Conservation (phyloP, 2,113 vertebrate genomes). For the Xiphophorus couchianus region DNA sequence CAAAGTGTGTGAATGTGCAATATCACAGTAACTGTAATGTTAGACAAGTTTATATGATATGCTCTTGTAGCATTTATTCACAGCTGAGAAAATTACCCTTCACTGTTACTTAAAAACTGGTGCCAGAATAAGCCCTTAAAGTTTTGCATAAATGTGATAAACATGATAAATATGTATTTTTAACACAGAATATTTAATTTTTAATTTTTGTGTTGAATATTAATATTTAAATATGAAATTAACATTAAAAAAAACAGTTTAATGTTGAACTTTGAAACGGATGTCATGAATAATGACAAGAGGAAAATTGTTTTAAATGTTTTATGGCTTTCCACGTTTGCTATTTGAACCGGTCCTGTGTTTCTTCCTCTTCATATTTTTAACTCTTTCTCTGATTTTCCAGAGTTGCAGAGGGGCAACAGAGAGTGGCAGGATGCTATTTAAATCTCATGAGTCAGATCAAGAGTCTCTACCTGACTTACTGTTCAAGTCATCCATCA, state of each 20-base stretch:
- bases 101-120: neutral
- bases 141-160: no score
- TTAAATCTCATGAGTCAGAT: slow-evolving; percentile 91
- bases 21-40: neutral
- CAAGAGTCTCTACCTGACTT: slow-evolving; percentile 89
- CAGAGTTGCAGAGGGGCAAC: slow-evolving; percentile 91
- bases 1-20: neutral
- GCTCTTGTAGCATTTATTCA: no score
- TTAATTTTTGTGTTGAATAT: neutral
- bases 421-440: slow-evolving; percentile 90
- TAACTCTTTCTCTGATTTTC: slow-evolving; percentile 2
- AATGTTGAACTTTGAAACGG: neutral
- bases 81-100: neutral
- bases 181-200: no score
- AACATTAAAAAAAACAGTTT: neutral
- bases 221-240: neutral
- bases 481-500: slow-evolving; percentile 93
- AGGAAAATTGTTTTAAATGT: neutral
- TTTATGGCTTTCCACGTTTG: neutral
- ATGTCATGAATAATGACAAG: neutral
- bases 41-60: neutral
- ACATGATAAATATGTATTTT: no score
- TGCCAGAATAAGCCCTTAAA: neutral
- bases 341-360: neutral
- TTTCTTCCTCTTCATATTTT: neutral